Evolutionary conservation across 2,797 vertebrate species (phyloP).

Genomic region (Momotus momota): DNA sequence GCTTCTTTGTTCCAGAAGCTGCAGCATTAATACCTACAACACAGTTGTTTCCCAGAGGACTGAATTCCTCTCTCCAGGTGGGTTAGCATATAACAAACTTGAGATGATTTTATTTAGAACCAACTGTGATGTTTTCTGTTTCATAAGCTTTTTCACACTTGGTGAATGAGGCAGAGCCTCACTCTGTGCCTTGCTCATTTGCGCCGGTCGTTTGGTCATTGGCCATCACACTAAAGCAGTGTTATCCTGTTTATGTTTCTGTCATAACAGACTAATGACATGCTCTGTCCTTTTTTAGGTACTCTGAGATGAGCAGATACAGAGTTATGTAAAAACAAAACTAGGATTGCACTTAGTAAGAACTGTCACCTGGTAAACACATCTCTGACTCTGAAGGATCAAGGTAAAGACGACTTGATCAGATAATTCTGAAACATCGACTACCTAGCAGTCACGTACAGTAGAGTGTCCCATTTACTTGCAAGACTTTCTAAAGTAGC

Average conservation of each 20-base stretch:
- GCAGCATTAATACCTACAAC: background rate
- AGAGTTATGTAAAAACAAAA: background rate
- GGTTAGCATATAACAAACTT: background rate
- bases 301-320: background rate
- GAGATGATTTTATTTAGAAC: background rate
- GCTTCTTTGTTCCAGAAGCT: background rate
- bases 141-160: background rate
- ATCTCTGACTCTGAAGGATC: background rate
- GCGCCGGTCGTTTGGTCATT: background rate
- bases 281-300: background rate
- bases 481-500: background rate
- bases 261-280: background rate
- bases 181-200: fast-evolving
- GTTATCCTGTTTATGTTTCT: background rate
- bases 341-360: background rate
- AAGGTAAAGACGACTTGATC: background rate
- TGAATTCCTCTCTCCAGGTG: background rate
- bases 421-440: background rate
- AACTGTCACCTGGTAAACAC: background rate
- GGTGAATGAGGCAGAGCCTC: background rate
- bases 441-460: background rate
- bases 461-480: background rate
- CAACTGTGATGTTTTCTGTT: background rate
- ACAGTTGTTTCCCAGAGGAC: background rate
- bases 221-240: background rate